Conservation (phyloP, 2,797 vertebrate genomes). For the Smutsia gigantea region DNA sequence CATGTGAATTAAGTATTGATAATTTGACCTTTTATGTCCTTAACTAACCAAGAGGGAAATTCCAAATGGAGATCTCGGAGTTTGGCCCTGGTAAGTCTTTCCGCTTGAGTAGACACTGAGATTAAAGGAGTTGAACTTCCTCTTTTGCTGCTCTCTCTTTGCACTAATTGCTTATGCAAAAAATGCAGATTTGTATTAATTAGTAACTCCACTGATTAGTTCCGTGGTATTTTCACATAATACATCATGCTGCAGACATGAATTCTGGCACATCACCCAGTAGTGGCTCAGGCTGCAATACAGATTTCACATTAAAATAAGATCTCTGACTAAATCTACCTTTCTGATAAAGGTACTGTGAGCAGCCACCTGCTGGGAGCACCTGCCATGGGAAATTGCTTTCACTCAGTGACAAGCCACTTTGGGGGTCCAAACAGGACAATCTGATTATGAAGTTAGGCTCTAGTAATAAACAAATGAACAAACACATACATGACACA, state of each 20-base stretch:
- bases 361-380: conserved; percentile 89
- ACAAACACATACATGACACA: conserved; percentile 29
- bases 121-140: conserved; percentile 92
- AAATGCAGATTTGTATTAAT: conserved; percentile 96
- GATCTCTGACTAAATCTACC: conserved; percentile 88
- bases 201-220: conserved; percentile 94
- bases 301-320: conserved; percentile 90
- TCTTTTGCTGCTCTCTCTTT: conserved; percentile 89
- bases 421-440: conserved; percentile 55
- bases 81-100: conserved; percentile 90
- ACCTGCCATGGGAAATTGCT: conserved; percentile 88
- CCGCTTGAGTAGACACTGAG: conserved; percentile 89
- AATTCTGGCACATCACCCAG: conserved; percentile 91
- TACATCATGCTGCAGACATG: conserved; percentile 92
- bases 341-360: conserved; percentile 88
- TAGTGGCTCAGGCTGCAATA: conserved; percentile 88
- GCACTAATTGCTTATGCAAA: conserved; percentile 95
- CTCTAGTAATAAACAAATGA: conserved; percentile 66
- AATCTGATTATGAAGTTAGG: conserved; percentile 69
- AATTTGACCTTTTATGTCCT: conserved; percentile 91
- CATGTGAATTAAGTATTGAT: conserved; percentile 92
- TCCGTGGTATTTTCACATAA: conserved; percentile 92
- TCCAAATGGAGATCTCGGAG: conserved; percentile 87
- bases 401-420: conserved; percentile 85
- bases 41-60: conserved; percentile 90